Evolutionary conservation across 2,113 vertebrate species (phyloP).

Genomic region (Burhinus bistriatus): DNA sequence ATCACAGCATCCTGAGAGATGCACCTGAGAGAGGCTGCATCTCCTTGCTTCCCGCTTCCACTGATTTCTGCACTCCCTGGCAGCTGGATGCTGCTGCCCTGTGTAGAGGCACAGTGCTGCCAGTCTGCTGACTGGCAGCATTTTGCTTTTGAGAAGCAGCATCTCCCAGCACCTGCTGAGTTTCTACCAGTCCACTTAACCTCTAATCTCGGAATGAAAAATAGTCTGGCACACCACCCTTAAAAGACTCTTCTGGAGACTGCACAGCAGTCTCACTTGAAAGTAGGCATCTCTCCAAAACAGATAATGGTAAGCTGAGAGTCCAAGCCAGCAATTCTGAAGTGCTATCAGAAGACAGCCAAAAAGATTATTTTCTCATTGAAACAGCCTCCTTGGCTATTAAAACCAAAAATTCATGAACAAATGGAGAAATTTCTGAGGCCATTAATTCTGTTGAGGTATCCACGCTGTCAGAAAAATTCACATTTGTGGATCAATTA

Average conservation of each 20-base stretch:
- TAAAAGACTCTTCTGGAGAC: neutral
- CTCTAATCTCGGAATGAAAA: neutral
- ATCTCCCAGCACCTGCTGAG: neutral
- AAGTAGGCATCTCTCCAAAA: neutral
- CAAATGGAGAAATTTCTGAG: neutral
- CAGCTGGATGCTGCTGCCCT: accelerated
- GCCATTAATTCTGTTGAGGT: neutral
- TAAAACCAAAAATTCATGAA: neutral
- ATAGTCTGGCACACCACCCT: neutral
- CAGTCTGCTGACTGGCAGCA: neutral
- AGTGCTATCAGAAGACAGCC: neutral
- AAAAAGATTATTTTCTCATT: neutral
- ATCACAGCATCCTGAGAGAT: neutral
- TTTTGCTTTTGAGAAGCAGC: neutral
- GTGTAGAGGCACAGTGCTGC: neutral
- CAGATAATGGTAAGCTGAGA: neutral
- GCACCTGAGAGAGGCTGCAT: neutral
- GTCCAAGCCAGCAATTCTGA: neutral
- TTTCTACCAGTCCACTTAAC: neutral
- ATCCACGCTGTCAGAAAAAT: neutral
- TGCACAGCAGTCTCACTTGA: neutral
- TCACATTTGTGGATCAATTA: neutral
- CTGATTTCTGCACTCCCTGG: neutral
- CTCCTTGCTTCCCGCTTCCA: neutral
- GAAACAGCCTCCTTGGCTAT: neutral